phyloP scores from a whole-genome alignment of 2,797 vertebrate genomes.

The Parauchenoglanis ngamensis region DNA sequence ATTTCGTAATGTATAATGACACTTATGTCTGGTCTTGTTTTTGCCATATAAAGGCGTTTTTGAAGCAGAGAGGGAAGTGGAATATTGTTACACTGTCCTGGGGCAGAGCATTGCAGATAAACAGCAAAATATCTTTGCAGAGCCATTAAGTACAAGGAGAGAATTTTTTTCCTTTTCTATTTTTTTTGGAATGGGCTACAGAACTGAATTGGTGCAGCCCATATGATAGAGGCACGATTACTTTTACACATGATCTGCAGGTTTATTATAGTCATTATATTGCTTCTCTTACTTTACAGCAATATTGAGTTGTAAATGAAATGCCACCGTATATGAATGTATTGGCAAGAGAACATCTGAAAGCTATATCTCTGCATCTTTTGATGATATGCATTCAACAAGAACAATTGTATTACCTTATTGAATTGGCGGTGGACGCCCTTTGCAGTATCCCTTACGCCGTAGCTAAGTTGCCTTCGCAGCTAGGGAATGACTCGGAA shows the following conservation, averaged over 20 bases:
- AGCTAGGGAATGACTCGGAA: not conserved
- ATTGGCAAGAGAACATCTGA: not conserved
- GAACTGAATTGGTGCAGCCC: not conserved
- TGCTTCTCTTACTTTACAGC: not conserved
- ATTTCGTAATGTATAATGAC: not conserved
- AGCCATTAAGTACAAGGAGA: conserved; percentile 15
- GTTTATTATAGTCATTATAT: not conserved
- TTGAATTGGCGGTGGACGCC: conserved; percentile 9
- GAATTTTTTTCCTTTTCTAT: not conserved
- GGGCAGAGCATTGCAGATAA: conserved; percentile 4
- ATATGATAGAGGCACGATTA: conserved; percentile 9
- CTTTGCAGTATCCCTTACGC: not conserved
- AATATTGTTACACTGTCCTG: not conserved
- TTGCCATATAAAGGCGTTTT: conserved; percentile 19
- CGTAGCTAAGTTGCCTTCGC: not conserved
- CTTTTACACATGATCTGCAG: not conserved
- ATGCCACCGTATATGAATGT: not conserved
- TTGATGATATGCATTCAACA: conserved; percentile 12
- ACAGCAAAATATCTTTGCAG: conserved; percentile 7
- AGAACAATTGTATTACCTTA: conserved; percentile 1
- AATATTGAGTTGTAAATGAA: conserved; percentile 21
- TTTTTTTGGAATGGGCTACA: not conserved
- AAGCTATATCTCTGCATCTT: conserved; percentile 1
- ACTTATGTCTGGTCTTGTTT: conserved; percentile 18
- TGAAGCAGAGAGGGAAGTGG: not conserved